These are phyloP conservation scores for Andricus grossulariae DNA, from an alignment of 1,140 invertebrate species.

Conservation along the genomic window DNA sequence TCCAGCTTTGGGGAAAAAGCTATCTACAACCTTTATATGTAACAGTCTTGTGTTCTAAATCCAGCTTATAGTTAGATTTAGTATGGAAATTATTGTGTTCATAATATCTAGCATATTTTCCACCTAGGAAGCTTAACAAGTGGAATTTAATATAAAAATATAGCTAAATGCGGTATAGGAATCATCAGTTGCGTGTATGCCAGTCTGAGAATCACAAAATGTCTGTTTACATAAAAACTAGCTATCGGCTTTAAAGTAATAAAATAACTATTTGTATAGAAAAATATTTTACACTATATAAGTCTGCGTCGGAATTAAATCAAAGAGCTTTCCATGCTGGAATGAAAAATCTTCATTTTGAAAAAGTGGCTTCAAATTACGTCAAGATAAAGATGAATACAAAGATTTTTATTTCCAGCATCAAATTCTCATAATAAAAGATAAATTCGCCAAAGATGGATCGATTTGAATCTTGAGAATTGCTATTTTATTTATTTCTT, in stretches of 20 bases:
- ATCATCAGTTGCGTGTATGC: constrained; percentile 63
- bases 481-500: neutral
- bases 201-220: constrained; percentile 65
- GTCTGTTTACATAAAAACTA: constrained; percentile 32
- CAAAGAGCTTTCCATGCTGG: neutral
- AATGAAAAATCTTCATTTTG: neutral
- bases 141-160: constrained; percentile 44
- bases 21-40: neutral
- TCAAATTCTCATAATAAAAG: neutral
- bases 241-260: constrained; percentile 16
- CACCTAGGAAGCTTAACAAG: neutral
- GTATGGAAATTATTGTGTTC: constrained; percentile 6
- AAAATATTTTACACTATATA: constrained; percentile 9
- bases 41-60: constrained; percentile 23
- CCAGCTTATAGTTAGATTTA: neutral
- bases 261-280: constrained; percentile 25
- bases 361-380: neutral
- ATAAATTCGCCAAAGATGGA: neutral
- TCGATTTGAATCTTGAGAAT: neutral
- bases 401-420: constrained; percentile 16
- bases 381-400: neutral
- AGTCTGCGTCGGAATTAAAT: neutral
- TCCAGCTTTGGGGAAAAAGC: constrained; percentile 35
- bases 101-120: neutral
- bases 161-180: constrained; percentile 70